Evolutionary conservation across 2,797 vertebrate species (phyloP).

Genomic region (Gallinago nigripennis): DNA sequence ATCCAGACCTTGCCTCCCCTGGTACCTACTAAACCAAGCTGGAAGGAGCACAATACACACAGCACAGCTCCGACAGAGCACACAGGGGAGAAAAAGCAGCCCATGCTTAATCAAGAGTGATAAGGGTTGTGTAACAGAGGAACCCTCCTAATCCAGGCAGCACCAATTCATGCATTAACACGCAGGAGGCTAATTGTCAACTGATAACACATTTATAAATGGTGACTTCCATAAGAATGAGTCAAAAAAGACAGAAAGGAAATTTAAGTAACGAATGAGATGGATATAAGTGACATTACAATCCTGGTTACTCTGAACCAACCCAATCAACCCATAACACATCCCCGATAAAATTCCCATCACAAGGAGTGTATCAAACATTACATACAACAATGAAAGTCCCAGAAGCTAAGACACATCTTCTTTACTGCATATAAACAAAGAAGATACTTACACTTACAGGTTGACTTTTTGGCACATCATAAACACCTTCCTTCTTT

Average conservation of each 20-base stretch:
- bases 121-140: background rate
- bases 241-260: background rate
- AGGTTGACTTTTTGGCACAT: conserved; percentile 99
- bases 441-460: conserved; percentile 91
- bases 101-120: background rate
- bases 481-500: conserved; percentile 99
- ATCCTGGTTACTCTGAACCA: background rate
- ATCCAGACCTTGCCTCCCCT: background rate
- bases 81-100: background rate
- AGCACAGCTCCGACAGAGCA: background rate
- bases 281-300: background rate
- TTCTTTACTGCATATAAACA: background rate
- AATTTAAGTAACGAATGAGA: background rate
- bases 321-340: background rate
- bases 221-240: background rate
- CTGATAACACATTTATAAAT: background rate
- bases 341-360: background rate
- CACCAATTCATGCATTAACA: background rate
- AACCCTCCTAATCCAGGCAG: background rate
- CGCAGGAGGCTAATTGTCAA: background rate
- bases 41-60: background rate
- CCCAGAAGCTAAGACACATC: background rate
- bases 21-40: background rate
- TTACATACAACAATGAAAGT: background rate
- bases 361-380: accelerated